Conservation (phyloP, 2,113 vertebrate genomes). For the Hemichromis elongatus region DNA sequence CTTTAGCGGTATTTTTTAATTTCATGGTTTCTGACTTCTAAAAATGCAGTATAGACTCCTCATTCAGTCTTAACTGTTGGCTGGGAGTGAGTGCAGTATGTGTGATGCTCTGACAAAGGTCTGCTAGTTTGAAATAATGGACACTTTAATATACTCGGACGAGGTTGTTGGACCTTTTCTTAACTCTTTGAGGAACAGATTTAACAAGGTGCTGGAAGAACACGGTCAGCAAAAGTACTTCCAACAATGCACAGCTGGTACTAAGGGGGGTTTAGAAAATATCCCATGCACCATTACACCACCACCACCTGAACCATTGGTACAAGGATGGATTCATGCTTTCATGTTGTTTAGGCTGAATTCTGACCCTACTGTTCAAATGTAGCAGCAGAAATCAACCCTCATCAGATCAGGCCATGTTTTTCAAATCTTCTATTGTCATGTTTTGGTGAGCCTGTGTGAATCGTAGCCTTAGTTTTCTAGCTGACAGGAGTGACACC, state of each 20-base stretch:
- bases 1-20: background rate
- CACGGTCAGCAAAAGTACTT: background rate
- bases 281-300: background rate
- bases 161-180: background rate
- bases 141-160: background rate
- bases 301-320: background rate
- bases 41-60: background rate
- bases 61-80: background rate
- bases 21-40: fast-evolving
- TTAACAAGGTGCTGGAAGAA: background rate
- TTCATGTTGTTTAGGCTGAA: background rate
- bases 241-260: background rate
- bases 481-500: background rate
- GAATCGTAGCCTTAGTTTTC: background rate
- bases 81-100: background rate
- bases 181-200: background rate
- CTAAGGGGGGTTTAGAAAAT: background rate
- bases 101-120: background rate
- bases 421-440: background rate
- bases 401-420: background rate
- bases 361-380: background rate
- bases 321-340: background rate
- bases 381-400: background rate
- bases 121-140: background rate
- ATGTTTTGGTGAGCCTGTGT: background rate